Conservation (phyloP, 2,113 vertebrate species). For the Eurypyga helias region DNA sequence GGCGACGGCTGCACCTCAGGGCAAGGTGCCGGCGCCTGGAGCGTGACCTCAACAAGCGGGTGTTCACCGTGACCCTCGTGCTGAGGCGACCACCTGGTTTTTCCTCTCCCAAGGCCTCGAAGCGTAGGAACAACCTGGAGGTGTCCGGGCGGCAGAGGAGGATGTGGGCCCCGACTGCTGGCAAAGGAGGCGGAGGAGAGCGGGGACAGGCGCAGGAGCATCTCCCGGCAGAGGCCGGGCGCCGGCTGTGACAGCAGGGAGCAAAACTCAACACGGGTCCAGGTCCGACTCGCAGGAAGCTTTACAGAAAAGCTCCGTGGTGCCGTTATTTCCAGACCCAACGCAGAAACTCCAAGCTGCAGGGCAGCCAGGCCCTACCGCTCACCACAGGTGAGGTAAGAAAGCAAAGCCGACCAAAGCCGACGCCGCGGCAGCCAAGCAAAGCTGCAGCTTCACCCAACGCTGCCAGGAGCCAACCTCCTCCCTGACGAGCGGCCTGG, state of each 20-base stretch:
- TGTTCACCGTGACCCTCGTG: neutral
- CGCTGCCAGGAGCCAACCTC: neutral
- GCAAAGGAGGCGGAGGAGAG: neutral
- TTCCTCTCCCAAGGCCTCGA: neutral
- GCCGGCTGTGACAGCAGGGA: neutral
- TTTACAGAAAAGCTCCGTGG: neutral
- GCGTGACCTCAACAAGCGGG: neutral
- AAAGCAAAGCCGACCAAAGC: neutral
- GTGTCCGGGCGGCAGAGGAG: neutral
- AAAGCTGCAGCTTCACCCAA: neutral
- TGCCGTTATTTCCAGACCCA: neutral
- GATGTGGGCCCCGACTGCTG: neutral
- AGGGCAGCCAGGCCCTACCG: neutral
- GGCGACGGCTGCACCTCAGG: fast-evolving
- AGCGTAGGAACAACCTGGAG: neutral
- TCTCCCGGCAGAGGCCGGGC: neutral
- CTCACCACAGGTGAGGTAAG: neutral
- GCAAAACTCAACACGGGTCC: fast-evolving
- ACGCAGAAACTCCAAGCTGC: neutral
- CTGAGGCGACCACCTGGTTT: neutral
- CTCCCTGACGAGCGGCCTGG: fast-evolving
- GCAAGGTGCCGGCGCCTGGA: neutral
- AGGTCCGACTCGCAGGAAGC: neutral
- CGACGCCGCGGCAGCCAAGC: neutral
- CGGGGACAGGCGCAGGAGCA: neutral